Evolutionary conservation across 2,113 vertebrate species (phyloP).

Genomic region (Dryoscopus gambensis): DNA sequence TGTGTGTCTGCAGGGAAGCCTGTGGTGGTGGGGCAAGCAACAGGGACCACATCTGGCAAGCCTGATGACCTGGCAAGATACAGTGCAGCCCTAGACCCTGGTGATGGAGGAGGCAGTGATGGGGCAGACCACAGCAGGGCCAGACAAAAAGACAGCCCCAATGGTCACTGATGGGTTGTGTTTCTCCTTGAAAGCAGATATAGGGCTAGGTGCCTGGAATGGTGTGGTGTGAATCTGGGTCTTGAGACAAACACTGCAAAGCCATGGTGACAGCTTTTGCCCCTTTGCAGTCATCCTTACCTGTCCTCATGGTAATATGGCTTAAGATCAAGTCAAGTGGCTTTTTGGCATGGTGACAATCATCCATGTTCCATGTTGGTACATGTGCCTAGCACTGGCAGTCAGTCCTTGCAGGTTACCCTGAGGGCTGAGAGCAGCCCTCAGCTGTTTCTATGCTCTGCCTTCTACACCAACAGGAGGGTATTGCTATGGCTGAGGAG

Average conservation of each 20-base stretch:
- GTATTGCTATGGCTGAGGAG: background rate
- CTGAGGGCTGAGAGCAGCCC: background rate
- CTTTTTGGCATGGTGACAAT: background rate
- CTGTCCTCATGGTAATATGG: background rate
- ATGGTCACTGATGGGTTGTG: background rate
- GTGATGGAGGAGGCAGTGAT: background rate
- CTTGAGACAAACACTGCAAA: background rate
- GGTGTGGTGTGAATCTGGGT: background rate
- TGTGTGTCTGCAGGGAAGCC: background rate
- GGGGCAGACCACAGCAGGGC: background rate
- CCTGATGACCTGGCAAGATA: background rate
- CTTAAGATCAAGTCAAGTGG: background rate
- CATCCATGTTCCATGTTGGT: background rate
- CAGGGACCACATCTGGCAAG: background rate
- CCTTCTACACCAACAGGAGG: background rate
- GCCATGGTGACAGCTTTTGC: background rate
- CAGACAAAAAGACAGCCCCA: background rate
- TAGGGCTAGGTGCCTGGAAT: fast-evolving
- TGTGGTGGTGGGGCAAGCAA: background rate
- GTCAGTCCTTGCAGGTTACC: background rate
- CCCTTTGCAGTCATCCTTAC: background rate
- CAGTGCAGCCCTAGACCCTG: background rate
- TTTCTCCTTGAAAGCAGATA: background rate
- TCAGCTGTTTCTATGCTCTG: background rate
- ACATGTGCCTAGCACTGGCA: background rate